Evolutionary conservation across 2,797 vertebrate genomes (phyloP), one percentile per base, ranked within the genome.

Genomic region (Oreortyx pictus): DNA sequence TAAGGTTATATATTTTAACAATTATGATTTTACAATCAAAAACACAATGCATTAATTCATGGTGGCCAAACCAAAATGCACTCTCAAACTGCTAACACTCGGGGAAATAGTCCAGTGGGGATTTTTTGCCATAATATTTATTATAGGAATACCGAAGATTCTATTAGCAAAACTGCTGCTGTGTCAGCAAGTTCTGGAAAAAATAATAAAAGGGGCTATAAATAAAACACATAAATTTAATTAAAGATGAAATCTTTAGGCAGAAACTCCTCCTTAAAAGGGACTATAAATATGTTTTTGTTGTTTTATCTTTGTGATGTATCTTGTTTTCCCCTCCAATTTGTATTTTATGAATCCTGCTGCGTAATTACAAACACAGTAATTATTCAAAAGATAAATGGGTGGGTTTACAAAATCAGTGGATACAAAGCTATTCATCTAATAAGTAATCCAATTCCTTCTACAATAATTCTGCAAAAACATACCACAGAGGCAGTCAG

Each of bases 191-290:
- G 60, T 94, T 92, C 65, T 92, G 80, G 68, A 89, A 96, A 95
- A 95, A 95, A 91, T 70, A 93, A 92, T 92, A 90, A 88, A 95
- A 94, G 29, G 8, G 62, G 54, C 66, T 83, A 93, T 71, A 95
- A 94, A 96, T 95, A 95, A 96, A 95, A 94, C 77, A 37, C 80
- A 96, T 86, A 95, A 41, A 73, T 92, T 94, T 96, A 92, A 95
- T 97, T 96, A 94, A 96, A 96, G 81, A 81, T 87, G 94, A 94
- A 86, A 75, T 93, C 68, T 87, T 82, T 73, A 73, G 86, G 31
- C 82, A 94, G 54, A 67, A 95, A 76, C 11, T 6, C 67, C 52
- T 72, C 33, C 85, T 81, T 52, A 79, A 95, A 91, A 82, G 41
- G 20, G 56, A 73, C 88, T 88, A 70, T 67, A 94, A 95, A 93